These are phyloP conservation scores for Conus ventricosus DNA, from an alignment of 1,140 invertebrate species.

Conservation along the genomic window DNA sequence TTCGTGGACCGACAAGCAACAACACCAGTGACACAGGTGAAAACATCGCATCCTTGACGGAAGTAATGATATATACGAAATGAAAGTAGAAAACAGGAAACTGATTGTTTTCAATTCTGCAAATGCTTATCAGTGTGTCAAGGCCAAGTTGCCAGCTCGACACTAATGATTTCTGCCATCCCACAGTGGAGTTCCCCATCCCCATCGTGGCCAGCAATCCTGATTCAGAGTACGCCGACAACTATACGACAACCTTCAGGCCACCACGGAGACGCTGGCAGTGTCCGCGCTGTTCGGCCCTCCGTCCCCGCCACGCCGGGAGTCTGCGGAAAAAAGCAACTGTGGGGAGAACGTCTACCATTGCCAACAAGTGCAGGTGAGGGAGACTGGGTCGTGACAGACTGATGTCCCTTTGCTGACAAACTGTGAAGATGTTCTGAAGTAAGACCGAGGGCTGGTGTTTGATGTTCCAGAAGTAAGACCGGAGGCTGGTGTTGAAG, in stretches of 20 bases:
- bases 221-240: constrained; percentile 99
- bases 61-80: too few species aligned
- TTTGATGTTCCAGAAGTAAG: too few species aligned
- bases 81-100: too few species aligned
- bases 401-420: too few species aligned
- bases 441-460: too few species aligned
- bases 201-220: constrained; percentile 97
- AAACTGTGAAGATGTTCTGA: neutral
- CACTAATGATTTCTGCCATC: neutral
- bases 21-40: too few species aligned
- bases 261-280: constrained; percentile 87
- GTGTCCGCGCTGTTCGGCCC: constrained; percentile 96
- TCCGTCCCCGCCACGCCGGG: constrained; percentile 96
- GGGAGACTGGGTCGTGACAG: neutral
- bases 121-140: too few species aligned
- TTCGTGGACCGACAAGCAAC: too few species aligned
- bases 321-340: constrained; percentile 96
- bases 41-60: too few species aligned
- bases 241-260: constrained; percentile 93
- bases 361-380: constrained; percentile 96
- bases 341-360: constrained; percentile 99
- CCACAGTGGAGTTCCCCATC: constrained; percentile 82
- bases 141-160: too few species aligned
- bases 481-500: too few species aligned
- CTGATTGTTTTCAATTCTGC: too few species aligned